These are phyloP conservation scores for Caenorhabditis wallacei DNA, from an alignment of 2,888 invertebrate genomes.

Conservation along the genomic window DNA sequence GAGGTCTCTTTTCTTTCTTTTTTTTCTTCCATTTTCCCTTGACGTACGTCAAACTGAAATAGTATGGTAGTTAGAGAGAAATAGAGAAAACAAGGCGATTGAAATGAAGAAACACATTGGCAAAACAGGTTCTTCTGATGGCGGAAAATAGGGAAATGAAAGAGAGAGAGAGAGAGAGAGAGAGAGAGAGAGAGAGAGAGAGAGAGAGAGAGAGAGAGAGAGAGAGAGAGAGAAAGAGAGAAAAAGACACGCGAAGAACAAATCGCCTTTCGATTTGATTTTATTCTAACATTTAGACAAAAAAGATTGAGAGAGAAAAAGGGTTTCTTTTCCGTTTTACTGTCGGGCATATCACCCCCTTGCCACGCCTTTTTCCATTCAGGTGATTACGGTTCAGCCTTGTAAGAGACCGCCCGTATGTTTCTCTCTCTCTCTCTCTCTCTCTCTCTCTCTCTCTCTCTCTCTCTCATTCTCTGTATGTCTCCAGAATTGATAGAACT, in stretches of 20 bases:
- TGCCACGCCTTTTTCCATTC: constrained; percentile 27
- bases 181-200: constrained; percentile 11
- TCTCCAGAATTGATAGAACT: constrained; percentile 24
- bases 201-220: constrained; percentile 13
- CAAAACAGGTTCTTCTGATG: constrained; percentile 43
- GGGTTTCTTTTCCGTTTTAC: constrained; percentile 36
- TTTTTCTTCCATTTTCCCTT: constrained; percentile 21
- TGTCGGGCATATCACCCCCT: constrained; percentile 47
- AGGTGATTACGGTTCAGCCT: constrained; percentile 38
- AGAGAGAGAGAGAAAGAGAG: neutral
- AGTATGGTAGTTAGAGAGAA: constrained; percentile 8
- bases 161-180: neutral
- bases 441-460: constrained; percentile 11
- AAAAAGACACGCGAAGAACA: constrained; percentile 17
- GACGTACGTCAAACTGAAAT: constrained; percentile 35
- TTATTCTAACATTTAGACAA: constrained; percentile 40
- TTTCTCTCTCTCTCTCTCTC: neutral
- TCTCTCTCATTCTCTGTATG: neutral
- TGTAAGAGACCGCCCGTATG: neutral
- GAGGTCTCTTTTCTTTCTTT: constrained; percentile 17
- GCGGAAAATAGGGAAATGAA: constrained; percentile 1
- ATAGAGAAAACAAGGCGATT: constrained; percentile 29
- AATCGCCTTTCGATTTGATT: constrained; percentile 47
- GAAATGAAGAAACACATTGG: constrained; percentile 41
- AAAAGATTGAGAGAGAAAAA: constrained; percentile 2